phyloP scores from a whole-genome alignment of 1,140 invertebrate genomes.

The Cyphomyrmex costatus region DNA sequence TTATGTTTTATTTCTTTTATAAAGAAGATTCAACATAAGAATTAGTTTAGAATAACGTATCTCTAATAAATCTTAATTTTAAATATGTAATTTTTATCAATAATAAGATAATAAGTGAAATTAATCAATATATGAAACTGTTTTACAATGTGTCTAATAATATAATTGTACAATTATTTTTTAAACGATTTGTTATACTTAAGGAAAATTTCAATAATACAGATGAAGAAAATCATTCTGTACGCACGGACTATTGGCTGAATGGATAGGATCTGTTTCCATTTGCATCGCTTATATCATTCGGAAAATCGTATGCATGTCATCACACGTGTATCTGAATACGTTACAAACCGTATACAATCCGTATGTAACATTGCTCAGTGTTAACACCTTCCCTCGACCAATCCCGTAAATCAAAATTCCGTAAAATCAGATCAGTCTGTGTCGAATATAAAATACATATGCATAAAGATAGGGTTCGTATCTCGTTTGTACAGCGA shows the following conservation, averaged over 20 bases:
- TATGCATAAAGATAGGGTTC: constrained; percentile 31
- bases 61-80: neutral
- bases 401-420: constrained; percentile 57
- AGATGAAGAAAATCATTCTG: neutral
- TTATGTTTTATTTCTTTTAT: neutral
- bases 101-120: neutral
- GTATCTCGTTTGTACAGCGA: neutral
- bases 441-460: constrained; percentile 33
- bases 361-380: constrained; percentile 38
- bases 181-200: neutral
- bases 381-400: constrained; percentile 42
- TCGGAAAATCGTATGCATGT: constrained; percentile 55
- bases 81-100: neutral
- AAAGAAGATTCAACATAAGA: neutral
- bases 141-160: neutral
- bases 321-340: constrained; percentile 56
- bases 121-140: neutral
- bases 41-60: neutral
- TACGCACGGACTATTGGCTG: neutral
- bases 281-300: constrained; percentile 43
- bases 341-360: constrained; percentile 51
- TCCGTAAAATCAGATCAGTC: constrained; percentile 56
- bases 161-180: neutral
- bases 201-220: neutral
- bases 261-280: constrained; percentile 21